Percentiles rank a stretch among this genome's conserved stretches.
Conservation (phyloP, 1,140 invertebrate species). For the Heliothis subflexa region DNA sequence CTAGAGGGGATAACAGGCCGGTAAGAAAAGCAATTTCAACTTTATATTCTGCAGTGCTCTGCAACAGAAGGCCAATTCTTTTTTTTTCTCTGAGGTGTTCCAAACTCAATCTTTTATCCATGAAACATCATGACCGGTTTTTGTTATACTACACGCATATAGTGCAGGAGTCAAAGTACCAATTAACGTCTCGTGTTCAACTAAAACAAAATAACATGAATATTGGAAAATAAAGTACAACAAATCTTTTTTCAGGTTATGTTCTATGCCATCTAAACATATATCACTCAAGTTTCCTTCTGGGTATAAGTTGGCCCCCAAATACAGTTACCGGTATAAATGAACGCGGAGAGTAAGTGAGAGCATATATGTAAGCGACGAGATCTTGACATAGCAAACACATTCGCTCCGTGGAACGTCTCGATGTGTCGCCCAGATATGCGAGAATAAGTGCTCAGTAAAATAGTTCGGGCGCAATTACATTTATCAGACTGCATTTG, state of each 20-base stretch:
- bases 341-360: slow-evolving; percentile 10
- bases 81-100: too few species aligned
- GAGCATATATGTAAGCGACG: slow-evolving; percentile 21
- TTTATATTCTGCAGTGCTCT: too few species aligned
- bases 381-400: slow-evolving; percentile 46
- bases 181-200: too few species aligned
- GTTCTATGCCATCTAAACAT: neutral
- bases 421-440: slow-evolving; percentile 32
- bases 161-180: too few species aligned
- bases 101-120: too few species aligned
- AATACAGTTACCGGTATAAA: slow-evolving; percentile 9
- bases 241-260: neutral
- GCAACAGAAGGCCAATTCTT: too few species aligned
- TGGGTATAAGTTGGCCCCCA: neutral
- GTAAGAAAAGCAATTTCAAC: too few species aligned
- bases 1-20: too few species aligned
- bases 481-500: slow-evolving; percentile 23
- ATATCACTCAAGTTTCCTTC: neutral
- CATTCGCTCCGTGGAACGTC: slow-evolving; percentile 14
- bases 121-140: too few species aligned
- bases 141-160: too few species aligned
- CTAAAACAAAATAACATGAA: too few species aligned
- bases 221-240: neutral
- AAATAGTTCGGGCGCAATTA: slow-evolving; percentile 28
- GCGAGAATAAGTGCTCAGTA: slow-evolving; percentile 27